These are phyloP conservation scores for Pseudoatta argentina DNA, from an alignment of 1,140 invertebrate species.

Conservation along the genomic window DNA sequence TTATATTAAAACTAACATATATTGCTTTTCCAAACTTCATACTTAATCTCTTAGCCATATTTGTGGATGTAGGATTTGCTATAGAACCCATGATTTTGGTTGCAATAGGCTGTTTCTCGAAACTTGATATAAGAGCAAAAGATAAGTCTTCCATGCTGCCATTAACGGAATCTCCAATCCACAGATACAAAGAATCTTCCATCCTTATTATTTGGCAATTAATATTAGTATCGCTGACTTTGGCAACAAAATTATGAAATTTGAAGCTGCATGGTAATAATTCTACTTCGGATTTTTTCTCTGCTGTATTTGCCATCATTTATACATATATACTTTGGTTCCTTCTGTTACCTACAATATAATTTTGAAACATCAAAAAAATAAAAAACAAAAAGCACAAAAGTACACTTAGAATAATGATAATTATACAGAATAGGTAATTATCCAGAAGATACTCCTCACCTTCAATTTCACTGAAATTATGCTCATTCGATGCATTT, in stretches of 20 bases:
- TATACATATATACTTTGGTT: background rate
- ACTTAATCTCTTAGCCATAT: conserved; percentile 81
- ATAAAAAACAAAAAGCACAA: too few species aligned
- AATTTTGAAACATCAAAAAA: background rate
- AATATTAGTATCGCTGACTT: conserved; percentile 79
- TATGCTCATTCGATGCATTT: too few species aligned
- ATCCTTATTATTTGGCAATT: conserved; percentile 82
- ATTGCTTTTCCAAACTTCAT: conserved; percentile 82
- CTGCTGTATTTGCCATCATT: conserved; percentile 6
- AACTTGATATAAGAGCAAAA: conserved; percentile 77
- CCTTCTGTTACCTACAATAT: background rate
- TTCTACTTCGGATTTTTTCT: background rate
- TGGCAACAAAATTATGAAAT: conserved; percentile 79
- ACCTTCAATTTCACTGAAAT: too few species aligned
- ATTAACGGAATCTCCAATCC: conserved; percentile 79
- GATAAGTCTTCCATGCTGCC: conserved; percentile 81
- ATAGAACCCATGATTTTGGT: conserved; percentile 83
- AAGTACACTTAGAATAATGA: background rate
- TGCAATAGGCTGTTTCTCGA: conserved; percentile 77
- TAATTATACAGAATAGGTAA: background rate
- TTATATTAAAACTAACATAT: conserved; percentile 85
- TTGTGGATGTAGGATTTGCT: conserved; percentile 77
- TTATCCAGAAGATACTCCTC: background rate
- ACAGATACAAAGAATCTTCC: conserved; percentile 83
- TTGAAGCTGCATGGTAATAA: conserved; percentile 78